Conservation (phyloP, 2,888 invertebrate species). For the Melanophora roralis region DNA sequence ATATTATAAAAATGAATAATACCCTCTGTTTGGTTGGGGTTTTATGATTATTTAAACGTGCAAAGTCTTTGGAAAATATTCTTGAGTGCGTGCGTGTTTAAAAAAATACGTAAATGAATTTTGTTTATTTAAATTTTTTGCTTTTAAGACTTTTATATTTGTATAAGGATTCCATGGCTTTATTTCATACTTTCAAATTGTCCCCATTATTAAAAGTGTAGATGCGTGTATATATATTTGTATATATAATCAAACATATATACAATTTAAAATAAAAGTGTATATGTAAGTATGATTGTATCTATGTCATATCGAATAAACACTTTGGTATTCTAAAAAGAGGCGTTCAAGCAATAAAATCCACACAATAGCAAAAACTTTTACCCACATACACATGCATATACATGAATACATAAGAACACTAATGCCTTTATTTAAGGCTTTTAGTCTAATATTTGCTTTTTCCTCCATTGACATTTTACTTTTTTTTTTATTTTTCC, state of each 20-base stretch:
- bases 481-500: background rate
- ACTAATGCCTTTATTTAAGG: conserved; percentile 63
- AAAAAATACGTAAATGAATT: conserved; percentile 57
- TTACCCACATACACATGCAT: background rate
- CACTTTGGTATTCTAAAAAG: conserved; percentile 72
- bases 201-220: no score
- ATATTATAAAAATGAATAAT: conserved; percentile 21
- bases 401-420: no score
- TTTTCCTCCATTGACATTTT: conserved; percentile 11
- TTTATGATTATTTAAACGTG: conserved; percentile 57
- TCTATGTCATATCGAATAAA: conserved; percentile 39
- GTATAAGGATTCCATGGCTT: background rate
- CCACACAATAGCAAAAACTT: conserved; percentile 63
- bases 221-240: no score
- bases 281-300: background rate
- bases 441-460: conserved; percentile 36
- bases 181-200: no score
- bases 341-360: conserved; percentile 71
- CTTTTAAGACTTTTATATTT: conserved; percentile 8
- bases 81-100: conserved; percentile 57
- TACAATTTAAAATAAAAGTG: no score
- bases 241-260: no score
- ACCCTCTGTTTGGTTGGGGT: background rate
- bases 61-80: conserved; percentile 51
- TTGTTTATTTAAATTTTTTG: conserved; percentile 12